Base-by-base conservation (phyloP, 2,888 invertebrate species). In the Oligia strigilis region DNA sequence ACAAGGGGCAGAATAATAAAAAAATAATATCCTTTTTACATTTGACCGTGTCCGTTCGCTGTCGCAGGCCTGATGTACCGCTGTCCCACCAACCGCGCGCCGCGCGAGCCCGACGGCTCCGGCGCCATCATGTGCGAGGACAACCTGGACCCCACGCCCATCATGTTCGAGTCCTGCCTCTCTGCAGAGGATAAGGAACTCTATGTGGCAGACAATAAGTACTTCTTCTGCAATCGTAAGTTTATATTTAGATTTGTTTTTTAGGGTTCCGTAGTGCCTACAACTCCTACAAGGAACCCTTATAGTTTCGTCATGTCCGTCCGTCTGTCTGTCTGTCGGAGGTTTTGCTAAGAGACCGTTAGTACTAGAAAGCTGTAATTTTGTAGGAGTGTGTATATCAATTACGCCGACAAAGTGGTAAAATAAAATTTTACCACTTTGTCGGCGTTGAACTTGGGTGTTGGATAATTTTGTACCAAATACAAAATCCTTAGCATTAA, bases 211-310 rank as follows among this genome's bases (percentile, higher is more conserved):
- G 94, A 95, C 9, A 94, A 93, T 74, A 95, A 93, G 66, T 97
- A 94, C 92, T 97, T 96, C 95, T 97, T 96, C 85, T 97, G 97
- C 74, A 96, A 97, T 74, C 92, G 97, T 97, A 69, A 95, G 96
- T 94, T 76, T 77, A 1, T 55, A 23, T 46, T 40, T 23, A 46
- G 8, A 23, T 29, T 11, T n/a, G 0, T 73, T 6, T 55, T 14
- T 14, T 29, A 29, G 29, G 29, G 29, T 29, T 29, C 29, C 29
- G 29, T 29, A 29, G 29, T 29, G 29, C 29, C 29, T 29, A 29
- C 29, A 29, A 29, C 29, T 29, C 29, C 29, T 29, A 29, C 29
- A 29, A 29, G 29, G 29, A 29, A 29, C 29, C 29, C 29, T 29
- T 29, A 29, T 29, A 29, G 29, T 29, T 29, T 29, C 29, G 29